Conservation (phyloP, 1,140 invertebrate genomes). For the Temnothorax nylanderi region DNA sequence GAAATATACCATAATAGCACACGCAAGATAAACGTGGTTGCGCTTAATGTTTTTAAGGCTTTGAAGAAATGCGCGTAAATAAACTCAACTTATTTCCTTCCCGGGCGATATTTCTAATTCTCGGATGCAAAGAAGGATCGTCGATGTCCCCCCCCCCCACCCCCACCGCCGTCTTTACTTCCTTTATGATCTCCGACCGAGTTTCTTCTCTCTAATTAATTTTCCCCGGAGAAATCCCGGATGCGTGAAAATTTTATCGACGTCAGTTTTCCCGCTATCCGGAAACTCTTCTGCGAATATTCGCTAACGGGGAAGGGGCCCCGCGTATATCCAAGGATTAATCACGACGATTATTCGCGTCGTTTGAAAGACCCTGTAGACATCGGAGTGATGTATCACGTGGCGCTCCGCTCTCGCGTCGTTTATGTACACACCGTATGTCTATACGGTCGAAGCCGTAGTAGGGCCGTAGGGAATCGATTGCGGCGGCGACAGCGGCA, state of each 20-base stretch:
- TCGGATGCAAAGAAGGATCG: background rate
- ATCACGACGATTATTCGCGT: conserved; percentile 14
- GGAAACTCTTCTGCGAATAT: background rate
- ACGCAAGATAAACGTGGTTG: background rate
- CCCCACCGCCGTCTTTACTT: background rate
- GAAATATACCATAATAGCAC: background rate
- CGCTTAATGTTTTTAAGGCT: background rate
- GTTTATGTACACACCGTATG: conserved; percentile 28
- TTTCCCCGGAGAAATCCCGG: background rate
- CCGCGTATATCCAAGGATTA: background rate
- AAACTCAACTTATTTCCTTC: background rate
- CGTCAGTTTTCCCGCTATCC: background rate
- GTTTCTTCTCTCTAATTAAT: background rate
- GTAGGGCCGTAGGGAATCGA: conserved; percentile 63
- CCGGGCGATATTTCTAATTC: background rate
- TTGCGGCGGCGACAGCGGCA: conserved; percentile 19
- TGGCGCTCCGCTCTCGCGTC: conserved; percentile 31
- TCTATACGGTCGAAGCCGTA: conserved; percentile 23
- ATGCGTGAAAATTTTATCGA: background rate
- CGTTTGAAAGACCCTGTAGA: background rate
- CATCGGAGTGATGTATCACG: conserved; percentile 43
- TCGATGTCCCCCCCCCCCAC: too few relatives aligned
- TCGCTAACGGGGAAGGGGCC: background rate
- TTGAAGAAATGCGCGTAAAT: background rate
- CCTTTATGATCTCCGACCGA: background rate